Conservation (phyloP, 1,140 invertebrate genomes). For the Saxidomus purpurata region DNA sequence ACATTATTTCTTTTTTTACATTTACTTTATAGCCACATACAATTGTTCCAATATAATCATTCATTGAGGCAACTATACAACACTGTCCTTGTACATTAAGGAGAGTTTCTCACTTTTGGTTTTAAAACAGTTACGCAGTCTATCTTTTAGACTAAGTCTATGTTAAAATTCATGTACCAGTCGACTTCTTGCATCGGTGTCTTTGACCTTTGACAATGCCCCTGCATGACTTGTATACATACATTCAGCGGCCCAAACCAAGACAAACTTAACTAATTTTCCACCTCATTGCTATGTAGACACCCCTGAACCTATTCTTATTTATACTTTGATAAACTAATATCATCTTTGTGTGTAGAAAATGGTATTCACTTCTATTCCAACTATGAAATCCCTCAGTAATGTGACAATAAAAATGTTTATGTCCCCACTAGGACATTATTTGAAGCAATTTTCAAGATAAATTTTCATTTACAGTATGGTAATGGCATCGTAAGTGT, state of each 20-base stretch:
- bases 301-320: conserved; percentile 4
- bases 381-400: neutral
- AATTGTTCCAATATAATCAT: too few relatives aligned
- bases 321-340: conserved; percentile 34
- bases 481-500: neutral
- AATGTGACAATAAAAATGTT: conserved; percentile 26
- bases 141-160: too few relatives aligned
- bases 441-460: conserved; percentile 30
- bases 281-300: neutral
- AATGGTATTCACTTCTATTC: neutral
- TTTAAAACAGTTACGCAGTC: too few relatives aligned
- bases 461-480: conserved; percentile 29
- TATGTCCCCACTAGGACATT: neutral
- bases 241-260: neutral
- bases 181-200: too few relatives aligned
- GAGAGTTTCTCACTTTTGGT: too few relatives aligned
- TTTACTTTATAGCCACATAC: too few relatives aligned
- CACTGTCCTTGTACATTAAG: too few relatives aligned
- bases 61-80: too few relatives aligned
- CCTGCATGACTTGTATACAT: too few relatives aligned
- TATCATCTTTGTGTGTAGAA: neutral
- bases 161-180: too few relatives aligned
- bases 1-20: too few relatives aligned
- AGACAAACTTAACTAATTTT: neutral
- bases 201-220: too few relatives aligned